phyloP scores from a whole-genome alignment of 2,797 vertebrate genomes.

The Macropodus opercularis region DNA sequence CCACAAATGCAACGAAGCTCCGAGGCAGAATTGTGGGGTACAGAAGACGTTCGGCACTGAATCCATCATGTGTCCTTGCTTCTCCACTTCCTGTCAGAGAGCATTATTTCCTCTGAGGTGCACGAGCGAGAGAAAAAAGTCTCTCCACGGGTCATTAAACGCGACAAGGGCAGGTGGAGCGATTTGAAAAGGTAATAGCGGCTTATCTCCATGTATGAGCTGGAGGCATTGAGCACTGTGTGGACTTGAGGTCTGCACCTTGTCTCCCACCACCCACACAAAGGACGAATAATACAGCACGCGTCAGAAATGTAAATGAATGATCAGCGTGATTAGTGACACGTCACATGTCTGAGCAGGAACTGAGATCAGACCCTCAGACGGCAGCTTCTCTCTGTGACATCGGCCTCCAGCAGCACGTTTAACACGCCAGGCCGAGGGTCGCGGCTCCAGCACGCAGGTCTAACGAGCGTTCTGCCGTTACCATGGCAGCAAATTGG shows the following conservation, averaged over 20 bases:
- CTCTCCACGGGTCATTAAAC: conserved; percentile 48
- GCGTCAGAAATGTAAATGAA: no score
- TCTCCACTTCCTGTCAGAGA: conserved; percentile 35
- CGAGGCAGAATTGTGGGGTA: not conserved
- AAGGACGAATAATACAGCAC: not conserved
- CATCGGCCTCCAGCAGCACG: not conserved
- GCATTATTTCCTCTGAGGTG: conserved; percentile 43
- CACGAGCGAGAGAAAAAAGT: conserved; percentile 28
- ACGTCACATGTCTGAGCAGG: no score
- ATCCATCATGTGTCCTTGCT: conserved; percentile 46
- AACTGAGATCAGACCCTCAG: no score
- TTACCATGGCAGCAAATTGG: conserved; percentile 11
- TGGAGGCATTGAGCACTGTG: not conserved
- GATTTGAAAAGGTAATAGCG: conserved; percentile 54
- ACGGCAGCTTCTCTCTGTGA: no score
- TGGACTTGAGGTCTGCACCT: not conserved
- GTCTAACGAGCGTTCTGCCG: not conserved
- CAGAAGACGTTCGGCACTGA: conserved; percentile 11
- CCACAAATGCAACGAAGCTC: not conserved
- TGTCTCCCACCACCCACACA: not conserved
- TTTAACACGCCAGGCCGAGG: conserved; percentile 25
- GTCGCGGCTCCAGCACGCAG: conserved; percentile 31
- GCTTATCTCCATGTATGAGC: conserved; percentile 30
- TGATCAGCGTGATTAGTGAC: no score
- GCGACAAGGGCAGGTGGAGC: conserved; percentile 34